Evolutionary conservation across 2,113 vertebrate genomes (phyloP), one percentile per base, ranked within the genome.

Genomic region (Leptosomus discolor): DNA sequence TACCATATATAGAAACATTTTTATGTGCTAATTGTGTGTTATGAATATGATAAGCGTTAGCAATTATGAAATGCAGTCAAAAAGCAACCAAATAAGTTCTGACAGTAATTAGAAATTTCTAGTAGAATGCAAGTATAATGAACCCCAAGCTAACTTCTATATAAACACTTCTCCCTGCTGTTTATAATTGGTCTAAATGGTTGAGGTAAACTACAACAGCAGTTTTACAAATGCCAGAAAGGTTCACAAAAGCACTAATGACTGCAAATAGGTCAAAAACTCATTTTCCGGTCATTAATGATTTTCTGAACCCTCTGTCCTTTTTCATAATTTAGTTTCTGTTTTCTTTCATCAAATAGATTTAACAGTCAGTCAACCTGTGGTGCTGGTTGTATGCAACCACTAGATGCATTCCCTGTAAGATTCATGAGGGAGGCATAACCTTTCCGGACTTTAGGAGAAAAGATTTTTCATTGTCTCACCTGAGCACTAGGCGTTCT

Each of bases 21-120:
- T 98, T 97, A 97, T 97, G 98, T 98, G 97, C 97, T 98, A 97
- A 98, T 98, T 98, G 97, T 98, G 97, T 98, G 98, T 98, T 97
- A 98, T 98, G 97, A 98, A 97, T 97, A 98, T 96, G 97, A 97
- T 98, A 97, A 98, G 98, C 97, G 30, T 97, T 98, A 97, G 97
- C 97, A 98, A 97, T 98, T 98, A 98, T 64, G 57, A 97, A 97
- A 98, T 97, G 97, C 95, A 97, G 98, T 98, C 97, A 98, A 98
- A 98, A 98, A 98, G 93, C 97, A 98, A 97, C 97, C 97, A 98
- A 97, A 96, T 96, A 98, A 97, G 97, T 97, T 97, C 92, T 98
- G 98, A 97, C 97, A 98, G 97, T 98, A 98, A 98, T 98, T 98
- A 98, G 96, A 94, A 97, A 97, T 98, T 98, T 98, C 97, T 76